phyloP scores from a whole-genome alignment of 2,797 vertebrate species.

The Anas capensis region DNA sequence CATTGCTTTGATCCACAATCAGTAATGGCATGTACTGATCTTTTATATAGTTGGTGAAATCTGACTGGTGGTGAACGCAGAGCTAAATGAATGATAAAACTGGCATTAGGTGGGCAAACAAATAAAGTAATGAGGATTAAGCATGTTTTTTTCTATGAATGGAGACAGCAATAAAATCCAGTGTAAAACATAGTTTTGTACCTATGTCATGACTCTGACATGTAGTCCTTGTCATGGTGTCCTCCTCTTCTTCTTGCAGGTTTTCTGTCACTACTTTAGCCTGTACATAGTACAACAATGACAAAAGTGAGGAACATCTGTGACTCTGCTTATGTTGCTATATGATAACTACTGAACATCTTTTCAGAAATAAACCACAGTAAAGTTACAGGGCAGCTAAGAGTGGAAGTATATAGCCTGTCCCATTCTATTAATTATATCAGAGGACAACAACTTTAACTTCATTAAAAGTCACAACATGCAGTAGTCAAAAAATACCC shows the following conservation, averaged over 20 bases:
- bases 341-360: constrained; percentile 36
- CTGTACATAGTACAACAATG: constrained; percentile 73
- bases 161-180: constrained; percentile 44
- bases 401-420: background rate
- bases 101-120: background rate
- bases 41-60: background rate
- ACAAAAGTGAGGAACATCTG: constrained; percentile 65
- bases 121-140: constrained; percentile 5
- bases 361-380: constrained; percentile 50
- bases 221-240: constrained; percentile 77
- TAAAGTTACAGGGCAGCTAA: constrained; percentile 1
- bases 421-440: background rate
- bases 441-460: constrained; percentile 27
- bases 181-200: constrained; percentile 72
- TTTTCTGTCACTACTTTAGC: constrained; percentile 83
- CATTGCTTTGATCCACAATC: background rate
- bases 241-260: constrained; percentile 84
- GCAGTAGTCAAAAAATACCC: constrained; percentile 40
- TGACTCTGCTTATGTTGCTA: constrained; percentile 36
- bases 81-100: background rate
- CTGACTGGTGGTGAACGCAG: background rate
- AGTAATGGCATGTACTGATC: background rate
- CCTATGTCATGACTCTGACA: constrained; percentile 90
- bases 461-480: constrained; percentile 48
- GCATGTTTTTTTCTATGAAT: background rate